phyloP scores from a whole-genome alignment of 2,113 vertebrate species.

The Poeciliopsis occidentalis region DNA sequence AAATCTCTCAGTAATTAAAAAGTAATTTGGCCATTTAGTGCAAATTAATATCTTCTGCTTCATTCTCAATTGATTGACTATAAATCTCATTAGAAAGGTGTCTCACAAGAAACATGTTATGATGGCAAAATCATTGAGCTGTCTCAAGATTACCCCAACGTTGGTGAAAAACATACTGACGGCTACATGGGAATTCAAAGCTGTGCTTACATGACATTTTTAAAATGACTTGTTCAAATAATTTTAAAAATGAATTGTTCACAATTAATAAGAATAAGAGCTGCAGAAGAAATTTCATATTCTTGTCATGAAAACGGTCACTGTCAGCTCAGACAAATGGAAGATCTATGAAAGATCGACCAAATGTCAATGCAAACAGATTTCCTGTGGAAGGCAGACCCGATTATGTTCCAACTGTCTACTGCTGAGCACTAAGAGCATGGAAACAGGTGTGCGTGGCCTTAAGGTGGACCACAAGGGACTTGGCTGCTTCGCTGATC shows the following conservation, averaged over 20 bases:
- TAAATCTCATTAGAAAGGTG: neutral
- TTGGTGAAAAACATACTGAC: neutral
- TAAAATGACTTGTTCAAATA: neutral
- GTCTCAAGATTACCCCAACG: no score
- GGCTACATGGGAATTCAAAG: neutral
- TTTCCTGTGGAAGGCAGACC: slow-evolving; percentile 5
- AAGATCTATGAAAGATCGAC: slow-evolving; percentile 13
- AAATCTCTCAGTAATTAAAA: neutral
- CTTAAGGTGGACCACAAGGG: slow-evolving; percentile 45
- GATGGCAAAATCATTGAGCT: no score
- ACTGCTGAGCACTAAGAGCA: slow-evolving; percentile 45
- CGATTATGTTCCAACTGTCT: slow-evolving; percentile 26
- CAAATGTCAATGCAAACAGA: slow-evolving; percentile 2
- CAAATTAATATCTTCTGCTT: neutral
- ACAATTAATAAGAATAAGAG: neutral
- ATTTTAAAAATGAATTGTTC: neutral
- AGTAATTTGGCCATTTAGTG: neutral
- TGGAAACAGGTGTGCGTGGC: slow-evolving; percentile 23
- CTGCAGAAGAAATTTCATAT: neutral
- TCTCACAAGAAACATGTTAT: neutral
- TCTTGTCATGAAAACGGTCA: slow-evolving; percentile 16
- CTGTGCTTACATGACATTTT: neutral
- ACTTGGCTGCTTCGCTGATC: slow-evolving; percentile 40
- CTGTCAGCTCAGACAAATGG: neutral
- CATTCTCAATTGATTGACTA: neutral